Base-by-base conservation (phyloP, 2,888 invertebrate genomes). In the Cryptosula pallasiana region DNA sequence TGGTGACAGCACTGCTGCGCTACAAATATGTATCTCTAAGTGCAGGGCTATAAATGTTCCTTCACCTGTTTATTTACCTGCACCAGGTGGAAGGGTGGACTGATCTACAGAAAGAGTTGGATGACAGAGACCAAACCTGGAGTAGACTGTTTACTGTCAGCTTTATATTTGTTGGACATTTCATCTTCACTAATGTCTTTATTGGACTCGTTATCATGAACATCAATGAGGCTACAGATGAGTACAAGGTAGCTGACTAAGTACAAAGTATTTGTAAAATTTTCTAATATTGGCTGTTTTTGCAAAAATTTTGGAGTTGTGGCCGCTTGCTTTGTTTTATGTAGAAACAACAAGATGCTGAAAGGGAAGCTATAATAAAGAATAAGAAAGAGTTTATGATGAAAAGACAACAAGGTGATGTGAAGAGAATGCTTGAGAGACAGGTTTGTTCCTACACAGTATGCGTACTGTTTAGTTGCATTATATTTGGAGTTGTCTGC, bases 121-220 rank as follows among this genome's bases (percentile, higher is more conserved):
- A 77, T 55, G 35, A 72, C 5, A 29, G 55, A 16, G 32, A 72
- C 35, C 1, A 72, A 45, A 34, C 69, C 1, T 72, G 70, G 3
- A 75, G 75, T 29, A 58, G 77, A 25, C 13, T 75, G 13, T 78
- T 73, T 73, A 76, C 76, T n/a, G 73, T 77, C 29, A 16, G 74
- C 36, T 78, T 78, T 72, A 78, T 78, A 25, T 73, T 78, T 71
- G 55, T 78, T 29, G 78, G 78, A 1, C 75, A 77, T 45, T 78
- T 77, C 73, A 78, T 78, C 69, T 77, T 78, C 71, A 75, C 74
- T 34, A 78, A 78, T 70, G 76, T 79, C 27, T 79, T 78, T 54
- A 75, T 79, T 29, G 78, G 75, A 29, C 75, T 78, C 69, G 76
- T 78, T 54, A 78, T 78, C 72, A 77, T 78, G 74, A 78, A 79